phyloP scores from a whole-genome alignment of 1,140 invertebrate species.

The Rhyacophila brunnea region DNA sequence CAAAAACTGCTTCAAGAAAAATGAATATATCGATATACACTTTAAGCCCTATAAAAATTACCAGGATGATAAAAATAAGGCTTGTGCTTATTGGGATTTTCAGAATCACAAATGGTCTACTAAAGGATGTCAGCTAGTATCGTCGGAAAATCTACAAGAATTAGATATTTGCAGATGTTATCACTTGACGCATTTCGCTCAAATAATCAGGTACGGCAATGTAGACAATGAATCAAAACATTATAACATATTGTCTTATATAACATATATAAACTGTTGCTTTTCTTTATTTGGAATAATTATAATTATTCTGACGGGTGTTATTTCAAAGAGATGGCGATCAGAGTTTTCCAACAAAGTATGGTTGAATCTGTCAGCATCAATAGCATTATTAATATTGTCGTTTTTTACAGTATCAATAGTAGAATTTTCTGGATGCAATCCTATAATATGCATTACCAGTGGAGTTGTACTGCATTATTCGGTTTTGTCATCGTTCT shows the following conservation, averaged over 20 bases:
- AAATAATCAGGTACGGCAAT: constrained; percentile 42
- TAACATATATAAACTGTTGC: constrained; percentile 48
- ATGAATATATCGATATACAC: constrained; percentile 48
- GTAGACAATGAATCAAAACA: constrained; percentile 44
- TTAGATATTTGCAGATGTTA: constrained; percentile 50
- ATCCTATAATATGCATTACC: constrained; percentile 42
- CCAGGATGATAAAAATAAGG: constrained; percentile 43
- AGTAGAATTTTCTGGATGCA: constrained; percentile 39
- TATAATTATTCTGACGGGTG: constrained; percentile 46
- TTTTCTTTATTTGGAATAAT: constrained; percentile 48
- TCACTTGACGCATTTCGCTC: constrained; percentile 55
- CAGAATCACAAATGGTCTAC: constrained; percentile 44
- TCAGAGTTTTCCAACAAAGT: constrained; percentile 53
- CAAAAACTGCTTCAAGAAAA: constrained; percentile 39
- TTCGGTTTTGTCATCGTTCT: constrained; percentile 49
- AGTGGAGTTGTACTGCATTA: constrained; percentile 50
- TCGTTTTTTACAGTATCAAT: constrained; percentile 45
- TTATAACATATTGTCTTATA: constrained; percentile 38
- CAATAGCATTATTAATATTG: constrained; percentile 43
- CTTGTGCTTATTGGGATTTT: not conserved
- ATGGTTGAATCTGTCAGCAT: constrained; percentile 50
- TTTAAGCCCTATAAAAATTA: constrained; percentile 40
- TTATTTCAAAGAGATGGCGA: constrained; percentile 50
- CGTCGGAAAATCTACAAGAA: constrained; percentile 19
- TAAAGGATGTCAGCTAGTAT: constrained; percentile 42